Base-by-base conservation (phyloP, 2,888 invertebrate species). In the Desoria tigrina region DNA sequence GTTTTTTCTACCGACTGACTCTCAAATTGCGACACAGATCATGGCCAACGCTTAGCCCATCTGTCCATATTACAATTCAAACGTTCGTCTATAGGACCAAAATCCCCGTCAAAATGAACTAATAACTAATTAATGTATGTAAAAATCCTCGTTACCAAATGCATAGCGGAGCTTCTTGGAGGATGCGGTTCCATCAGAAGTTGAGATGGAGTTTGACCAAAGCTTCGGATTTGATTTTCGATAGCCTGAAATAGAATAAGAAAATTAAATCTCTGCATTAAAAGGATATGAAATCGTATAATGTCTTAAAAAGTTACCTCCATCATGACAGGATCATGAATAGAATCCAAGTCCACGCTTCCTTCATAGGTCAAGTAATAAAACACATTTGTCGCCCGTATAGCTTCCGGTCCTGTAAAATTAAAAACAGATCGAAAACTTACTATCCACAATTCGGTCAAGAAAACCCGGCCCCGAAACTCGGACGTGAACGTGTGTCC, bases 331-430 rank as follows among this genome's bases (percentile, higher is more conserved):
- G 90, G 88, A 80, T 98, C 97, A 0, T 87, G 84, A 76, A 98
- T 90, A 39, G 89, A 86, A 65, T 96, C 94, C 76, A 98, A 85
- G 66, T 98, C 92, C 1, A 96, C 94, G 74, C 91, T 94, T 61
- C 98, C 98, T 81, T 99, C 99, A 82, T 99, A 99, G 0, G 99
- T 99, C 71, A 99, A 85, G 82, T 99, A 98, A 83, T 99, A 99
- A 84, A 99, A 99, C 21, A 99, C 96, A 82, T 99, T 99, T 18
- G 96, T 96, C 1, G 98, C 95, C 61, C 98, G 85, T 42, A 98
- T 88, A 1, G 98, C 98, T 83, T 98, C 97, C 0, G 98, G 97
- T 49, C 97, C 89, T 90, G 78, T 61, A 27, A 51, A 51, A 51
- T 51, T 51, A 7, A 51, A 24, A 51, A 51, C 26, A 24, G 23